Base-by-base conservation (phyloP, 2,797 vertebrate species). In the Ceryle rudis region DNA sequence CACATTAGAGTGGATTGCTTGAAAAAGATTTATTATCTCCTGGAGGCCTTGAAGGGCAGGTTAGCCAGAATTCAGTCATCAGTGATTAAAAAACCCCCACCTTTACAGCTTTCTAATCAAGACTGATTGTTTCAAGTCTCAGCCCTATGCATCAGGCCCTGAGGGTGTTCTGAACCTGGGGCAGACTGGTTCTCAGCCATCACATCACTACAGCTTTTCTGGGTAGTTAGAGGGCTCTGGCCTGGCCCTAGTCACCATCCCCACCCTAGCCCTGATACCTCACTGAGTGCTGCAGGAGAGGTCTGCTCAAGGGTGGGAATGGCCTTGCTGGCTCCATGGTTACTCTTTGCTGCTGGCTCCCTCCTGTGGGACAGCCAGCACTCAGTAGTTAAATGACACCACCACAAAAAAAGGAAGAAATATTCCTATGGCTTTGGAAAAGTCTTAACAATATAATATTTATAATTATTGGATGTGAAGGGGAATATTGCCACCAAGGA, bases 161-260 rank as follows among this genome's bases (percentile, higher is more conserved):
- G 57, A 58, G 14, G 4, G 8, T 62, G 8, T 37, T 74, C 17
- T 65, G 51, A 65, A 3, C 2, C 51, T 37, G 23, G 16, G 35
- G 7, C 18, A 47, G 29, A 28, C 17, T 2, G 2, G 7, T 33
- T 51, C 31, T 74, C 25, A 66, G n/a, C 13, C 22, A 57, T n/a
- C 3, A 11, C 49, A 42, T 60, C 15, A 31, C 25, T 3, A 10
- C 1, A 5, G 4, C 4, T 55, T 82, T 67, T 7, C 12, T 22
- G 2, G 1, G 3, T 5, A 58, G 3, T 52, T 39, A 11, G 0
- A 55, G 21, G 16, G 5, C 10, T 77, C 54, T 72, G 26, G 7
- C 3, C 8, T 46, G 49, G 1, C 1, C 3, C 5, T 1, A 1
- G 14, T 57, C 14, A 18, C 20, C 8, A 21, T 11, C 11, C 11